phyloP scores from a whole-genome alignment of 1,140 invertebrate species.

The Zaprionus lachaisei region DNA sequence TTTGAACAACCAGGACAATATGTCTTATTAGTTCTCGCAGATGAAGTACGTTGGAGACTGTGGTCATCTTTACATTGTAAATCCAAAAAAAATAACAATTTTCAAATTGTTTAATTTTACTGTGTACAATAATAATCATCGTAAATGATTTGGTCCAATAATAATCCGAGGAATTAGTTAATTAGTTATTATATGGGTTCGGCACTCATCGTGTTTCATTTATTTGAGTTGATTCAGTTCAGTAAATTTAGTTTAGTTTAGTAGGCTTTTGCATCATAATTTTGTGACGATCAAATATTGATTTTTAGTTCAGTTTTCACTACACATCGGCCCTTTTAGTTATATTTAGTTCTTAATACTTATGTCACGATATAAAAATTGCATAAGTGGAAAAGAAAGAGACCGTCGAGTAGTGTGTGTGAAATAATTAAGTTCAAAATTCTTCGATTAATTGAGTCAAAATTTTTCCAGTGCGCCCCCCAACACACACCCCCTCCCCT shows the following conservation, averaged over 20 bases:
- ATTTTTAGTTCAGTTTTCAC: conserved; percentile 29
- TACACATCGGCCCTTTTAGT: conserved; percentile 58
- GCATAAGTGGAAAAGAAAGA: conserved; percentile 24
- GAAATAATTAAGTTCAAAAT: conserved; percentile 36
- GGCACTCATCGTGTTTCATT: no score
- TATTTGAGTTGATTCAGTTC: neutral
- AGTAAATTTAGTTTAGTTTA: neutral
- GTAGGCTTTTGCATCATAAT: conserved; percentile 18
- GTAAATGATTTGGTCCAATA: no score
- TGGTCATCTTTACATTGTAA: no score
- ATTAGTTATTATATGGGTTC: no score
- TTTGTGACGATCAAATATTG: neutral
- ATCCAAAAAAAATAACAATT: no score
- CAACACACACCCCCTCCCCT: neutral
- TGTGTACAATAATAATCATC: no score
- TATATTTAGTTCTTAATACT: conserved; percentile 22
- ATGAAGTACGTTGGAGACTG: no score
- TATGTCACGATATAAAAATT: conserved; percentile 42
- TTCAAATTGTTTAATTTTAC: no score
- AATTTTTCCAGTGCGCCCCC: no score
- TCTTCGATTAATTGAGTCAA: conserved; percentile 10
- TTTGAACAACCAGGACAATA: no score
- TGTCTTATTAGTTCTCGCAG: no score
- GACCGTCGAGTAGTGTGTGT: conserved; percentile 4
- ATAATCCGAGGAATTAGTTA: no score